Conservation (phyloP, 2,888 invertebrate genomes). For the Dioctria rufipes region DNA sequence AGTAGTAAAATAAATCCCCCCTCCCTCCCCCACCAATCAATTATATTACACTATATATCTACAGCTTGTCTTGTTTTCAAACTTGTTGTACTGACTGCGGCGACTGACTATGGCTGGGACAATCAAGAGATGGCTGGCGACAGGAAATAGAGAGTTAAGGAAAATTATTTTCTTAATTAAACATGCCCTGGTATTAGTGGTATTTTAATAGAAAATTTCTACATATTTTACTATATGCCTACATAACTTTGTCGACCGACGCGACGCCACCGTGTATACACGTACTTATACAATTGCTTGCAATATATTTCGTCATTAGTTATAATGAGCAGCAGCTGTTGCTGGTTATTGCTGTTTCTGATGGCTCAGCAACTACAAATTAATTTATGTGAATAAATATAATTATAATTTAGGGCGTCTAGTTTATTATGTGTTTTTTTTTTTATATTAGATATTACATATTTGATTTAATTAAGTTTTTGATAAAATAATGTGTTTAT, state of each 20-base stretch:
- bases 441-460: not conserved
- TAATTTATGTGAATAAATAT: slow-evolving; percentile 48
- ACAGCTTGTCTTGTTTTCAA: not conserved
- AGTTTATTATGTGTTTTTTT: not conserved
- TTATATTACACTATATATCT: not conserved
- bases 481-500: no score
- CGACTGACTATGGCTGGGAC: not conserved
- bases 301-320: slow-evolving; percentile 37
- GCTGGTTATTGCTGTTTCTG: no score
- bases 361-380: slow-evolving; percentile 18
- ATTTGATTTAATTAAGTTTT: no score
- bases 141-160: slow-evolving; percentile 62
- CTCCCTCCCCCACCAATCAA: not conserved
- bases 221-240: not conserved
- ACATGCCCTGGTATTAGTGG: slow-evolving; percentile 59
- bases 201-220: slow-evolving; percentile 52
- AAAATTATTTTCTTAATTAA: slow-evolving; percentile 63
- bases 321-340: slow-evolving; percentile 39
- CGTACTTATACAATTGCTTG: slow-evolving; percentile 34
- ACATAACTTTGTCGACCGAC: not conserved
- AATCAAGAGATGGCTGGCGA: slow-evolving; percentile 52
- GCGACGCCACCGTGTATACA: not conserved
- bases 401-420: slow-evolving; percentile 23
- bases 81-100: not conserved
- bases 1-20: not conserved